Percentiles rank a stretch among this genome's conserved stretches.
phyloP scores from a whole-genome alignment of 2,113 vertebrate species.

The Sturnira hondurensis region DNA sequence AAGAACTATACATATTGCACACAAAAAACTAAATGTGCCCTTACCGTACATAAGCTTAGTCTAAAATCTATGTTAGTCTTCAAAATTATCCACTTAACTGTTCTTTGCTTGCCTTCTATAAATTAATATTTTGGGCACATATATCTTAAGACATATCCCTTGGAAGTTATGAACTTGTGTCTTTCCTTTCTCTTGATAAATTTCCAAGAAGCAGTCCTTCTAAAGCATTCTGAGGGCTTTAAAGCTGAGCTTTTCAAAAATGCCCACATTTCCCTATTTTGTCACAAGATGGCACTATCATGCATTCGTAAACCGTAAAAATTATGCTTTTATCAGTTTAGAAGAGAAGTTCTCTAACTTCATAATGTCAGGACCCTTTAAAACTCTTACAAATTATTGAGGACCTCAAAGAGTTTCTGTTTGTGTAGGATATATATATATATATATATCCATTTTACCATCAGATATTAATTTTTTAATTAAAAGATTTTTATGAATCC shows the following conservation, averaged over 20 bases:
- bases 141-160: neutral
- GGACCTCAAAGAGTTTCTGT: neutral
- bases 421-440: neutral
- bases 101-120: constrained; percentile 11
- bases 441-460: neutral
- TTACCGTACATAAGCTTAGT: neutral
- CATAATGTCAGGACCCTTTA: neutral
- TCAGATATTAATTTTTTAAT: neutral
- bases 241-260: constrained; percentile 13
- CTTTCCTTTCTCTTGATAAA: constrained; percentile 22
- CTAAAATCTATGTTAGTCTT: neutral
- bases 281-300: constrained; percentile 68
- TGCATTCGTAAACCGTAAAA: constrained; percentile 8
- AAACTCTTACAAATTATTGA: neutral
- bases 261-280: constrained; percentile 39
- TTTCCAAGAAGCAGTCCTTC: constrained; percentile 38
- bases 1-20: neutral
- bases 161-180: neutral
- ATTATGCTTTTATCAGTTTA: neutral
- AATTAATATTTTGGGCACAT: neutral
- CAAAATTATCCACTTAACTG: neutral
- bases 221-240: neutral
- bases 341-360: neutral
- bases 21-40: neutral
- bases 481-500: neutral